A percentile compares a stretch with the other conserved stretches of the same genome.
Conservation (phyloP, 2,797 vertebrate species). For the Sebastes flavidus region DNA sequence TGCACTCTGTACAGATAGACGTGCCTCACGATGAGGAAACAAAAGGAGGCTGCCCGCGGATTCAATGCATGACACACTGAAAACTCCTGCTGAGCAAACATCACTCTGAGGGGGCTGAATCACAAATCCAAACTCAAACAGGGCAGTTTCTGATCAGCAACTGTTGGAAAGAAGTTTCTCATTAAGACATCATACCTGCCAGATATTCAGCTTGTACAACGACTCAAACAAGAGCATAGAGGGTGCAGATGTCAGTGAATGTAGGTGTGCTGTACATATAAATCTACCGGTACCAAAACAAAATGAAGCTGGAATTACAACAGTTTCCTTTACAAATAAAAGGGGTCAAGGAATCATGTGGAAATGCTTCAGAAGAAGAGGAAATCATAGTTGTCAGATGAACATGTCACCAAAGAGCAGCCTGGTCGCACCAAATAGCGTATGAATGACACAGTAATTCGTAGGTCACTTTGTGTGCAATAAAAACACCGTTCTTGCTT, state of each 20-base stretch:
- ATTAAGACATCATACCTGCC: not conserved
- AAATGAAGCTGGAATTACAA: not conserved
- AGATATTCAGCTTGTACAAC: not conserved
- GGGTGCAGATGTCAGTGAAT: not conserved
- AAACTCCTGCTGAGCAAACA: slow-evolving; percentile 15
- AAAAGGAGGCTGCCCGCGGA: not conserved
- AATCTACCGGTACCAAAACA: not conserved
- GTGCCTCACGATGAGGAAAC: not conserved
- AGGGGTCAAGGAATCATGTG: not conserved
- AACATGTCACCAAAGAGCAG: not conserved
- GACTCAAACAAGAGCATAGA: not conserved
- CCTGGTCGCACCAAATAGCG: not conserved
- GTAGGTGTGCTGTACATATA: not conserved
- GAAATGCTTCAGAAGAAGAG: not conserved
- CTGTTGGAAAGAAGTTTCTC: not conserved
- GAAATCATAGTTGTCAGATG: not conserved
- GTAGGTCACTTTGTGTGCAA: not conserved
- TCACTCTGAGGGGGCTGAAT: not conserved
- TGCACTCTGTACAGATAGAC: not conserved
- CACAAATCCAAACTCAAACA: not conserved
- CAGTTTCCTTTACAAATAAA: not conserved
- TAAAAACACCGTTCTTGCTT: not conserved
- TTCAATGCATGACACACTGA: not conserved
- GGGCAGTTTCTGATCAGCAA: slow-evolving; percentile 1
- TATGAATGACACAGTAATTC: not conserved